Evolutionary conservation across 2,888 invertebrate species (phyloP).

Genomic region (Caenorhabditis becei): DNA sequence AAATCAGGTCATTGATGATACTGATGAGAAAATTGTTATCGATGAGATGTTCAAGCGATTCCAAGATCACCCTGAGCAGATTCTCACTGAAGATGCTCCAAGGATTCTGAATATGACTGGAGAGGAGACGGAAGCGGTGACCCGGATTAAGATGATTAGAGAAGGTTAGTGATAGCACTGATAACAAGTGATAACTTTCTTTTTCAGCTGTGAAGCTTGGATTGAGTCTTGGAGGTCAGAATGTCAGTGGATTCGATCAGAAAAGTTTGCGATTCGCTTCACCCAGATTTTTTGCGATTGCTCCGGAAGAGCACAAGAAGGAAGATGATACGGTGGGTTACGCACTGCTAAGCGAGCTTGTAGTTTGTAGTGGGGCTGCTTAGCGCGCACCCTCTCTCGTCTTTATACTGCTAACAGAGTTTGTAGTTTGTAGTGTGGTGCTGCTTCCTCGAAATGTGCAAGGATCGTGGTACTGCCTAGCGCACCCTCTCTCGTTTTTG

Average conservation of each 20-base stretch:
- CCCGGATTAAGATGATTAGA: conserved; percentile 47
- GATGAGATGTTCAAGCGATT: conserved; percentile 38
- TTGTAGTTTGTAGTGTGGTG: too few relatives aligned
- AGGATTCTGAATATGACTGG: conserved; percentile 49
- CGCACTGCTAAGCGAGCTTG: too few relatives aligned
- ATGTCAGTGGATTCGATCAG: conserved; percentile 61
- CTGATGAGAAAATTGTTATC: not conserved
- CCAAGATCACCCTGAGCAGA: conserved; percentile 55
- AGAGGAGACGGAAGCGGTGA: conserved; percentile 34
- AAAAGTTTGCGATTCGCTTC: conserved; percentile 67
- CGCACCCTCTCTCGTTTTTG: too few relatives aligned
- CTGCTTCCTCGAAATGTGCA: too few relatives aligned
- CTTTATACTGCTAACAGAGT: not conserved
- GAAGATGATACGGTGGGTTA: conserved; percentile 55
- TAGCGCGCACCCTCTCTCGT: too few relatives aligned
- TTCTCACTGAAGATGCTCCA: conserved; percentile 37
- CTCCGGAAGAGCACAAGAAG: conserved; percentile 71
- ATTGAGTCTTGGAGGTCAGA: conserved; percentile 63
- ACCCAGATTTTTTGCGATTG: conserved; percentile 73
- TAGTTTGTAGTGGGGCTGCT: too few relatives aligned
- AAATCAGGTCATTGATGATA: conserved; percentile 6
- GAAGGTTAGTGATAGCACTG: conserved; percentile 21
- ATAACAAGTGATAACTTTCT: not conserved
- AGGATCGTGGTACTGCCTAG: too few relatives aligned
- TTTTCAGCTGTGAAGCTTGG: conserved; percentile 68